These are phyloP conservation scores for Parochlus steinenii DNA, from an alignment of 2,888 invertebrate genomes.

Conservation along the genomic window DNA sequence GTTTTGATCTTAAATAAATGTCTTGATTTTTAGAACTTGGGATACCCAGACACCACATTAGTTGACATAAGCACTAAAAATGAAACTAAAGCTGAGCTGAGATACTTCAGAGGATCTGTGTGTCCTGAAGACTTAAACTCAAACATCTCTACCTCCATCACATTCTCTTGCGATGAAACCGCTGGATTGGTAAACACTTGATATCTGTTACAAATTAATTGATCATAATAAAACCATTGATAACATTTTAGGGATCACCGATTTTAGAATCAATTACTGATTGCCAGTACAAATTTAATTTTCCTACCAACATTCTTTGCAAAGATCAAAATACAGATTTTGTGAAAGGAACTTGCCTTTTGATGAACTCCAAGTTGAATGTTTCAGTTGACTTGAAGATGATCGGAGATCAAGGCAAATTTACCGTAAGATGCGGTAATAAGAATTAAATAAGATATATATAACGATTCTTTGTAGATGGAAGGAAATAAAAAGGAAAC, in stretches of 20 bases:
- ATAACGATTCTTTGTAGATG: too few species aligned
- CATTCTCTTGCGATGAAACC: constrained; percentile 24
- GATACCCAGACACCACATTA: constrained; percentile 23
- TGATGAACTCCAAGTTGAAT: too few species aligned
- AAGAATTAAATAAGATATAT: too few species aligned
- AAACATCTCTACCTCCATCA: constrained; percentile 23
- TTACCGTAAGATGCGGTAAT: too few species aligned
- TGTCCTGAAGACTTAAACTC: constrained; percentile 22
- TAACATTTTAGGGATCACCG: constrained; percentile 23
- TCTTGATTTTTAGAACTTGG: constrained; percentile 23
- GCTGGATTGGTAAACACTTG: constrained; percentile 24
- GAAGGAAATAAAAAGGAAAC: too few species aligned
- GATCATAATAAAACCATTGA: constrained; percentile 2
- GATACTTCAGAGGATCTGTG: constrained; percentile 22
- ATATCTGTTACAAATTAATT: constrained; percentile 1
- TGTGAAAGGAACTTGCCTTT: too few species aligned
- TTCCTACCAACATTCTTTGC: constrained; percentile 30
- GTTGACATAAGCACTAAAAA: constrained; percentile 17
- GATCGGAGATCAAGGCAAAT: too few species aligned
- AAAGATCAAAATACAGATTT: neutral
- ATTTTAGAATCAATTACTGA: constrained; percentile 24
- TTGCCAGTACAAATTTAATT: constrained; percentile 27
- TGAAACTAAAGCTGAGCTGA: constrained; percentile 21
- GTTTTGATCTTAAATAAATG: neutral
- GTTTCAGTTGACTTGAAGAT: too few species aligned